Base-by-base conservation (phyloP, 2,888 invertebrate species). In the Caenorhabditis uteleia region DNA sequence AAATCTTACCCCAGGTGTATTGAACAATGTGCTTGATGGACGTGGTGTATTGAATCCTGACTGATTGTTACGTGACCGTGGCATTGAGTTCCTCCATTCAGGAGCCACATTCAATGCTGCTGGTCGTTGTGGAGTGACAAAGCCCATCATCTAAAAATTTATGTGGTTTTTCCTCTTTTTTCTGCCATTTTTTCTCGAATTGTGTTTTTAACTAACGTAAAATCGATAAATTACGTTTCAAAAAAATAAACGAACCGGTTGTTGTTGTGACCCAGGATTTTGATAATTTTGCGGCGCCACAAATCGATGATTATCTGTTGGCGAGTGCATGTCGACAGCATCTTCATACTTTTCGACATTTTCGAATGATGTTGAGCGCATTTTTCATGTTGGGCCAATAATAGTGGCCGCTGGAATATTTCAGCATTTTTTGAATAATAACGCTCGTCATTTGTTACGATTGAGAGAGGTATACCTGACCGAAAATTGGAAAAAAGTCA, bases 311-410 rank as follows among this genome's bases (percentile, higher is more conserved):
- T n/a, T n/a, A n/a, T n/a, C n/a, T n/a, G n/a, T n/a, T n/a, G n/a
- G n/a, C n/a, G n/a, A n/a, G n/a, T n/a, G n/a, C n/a, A n/a, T 40
- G 16, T 78, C 78, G 25, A 70, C 43, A 7, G 78, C 78, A 51
- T 78, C 78, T 57, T 71, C 75, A 59, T 77, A 78, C 43, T 70
- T 70, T n/a, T 64, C 64, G 12, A 58, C 64, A 48, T 64, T 58
- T n/a, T 58, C 64, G 10, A 46, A 40, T 39, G 25, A 43, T 27
- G 14, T 16, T 3, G 42, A 33, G 40, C 25, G 12, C 48, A 43
- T 65, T 40, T 26, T 25, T 50, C 59, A 65, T 65, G 21, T 20
- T 46, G 40, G 33, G 42, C 42, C 27, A 26, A 23, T 27, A 8
- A 18, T 12, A 7, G 40, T 16, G 18, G 14, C 40, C 40, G 21